Evolutionary conservation across 2,113 vertebrate species (phyloP).

Genomic region (Paratilapia polleni): DNA sequence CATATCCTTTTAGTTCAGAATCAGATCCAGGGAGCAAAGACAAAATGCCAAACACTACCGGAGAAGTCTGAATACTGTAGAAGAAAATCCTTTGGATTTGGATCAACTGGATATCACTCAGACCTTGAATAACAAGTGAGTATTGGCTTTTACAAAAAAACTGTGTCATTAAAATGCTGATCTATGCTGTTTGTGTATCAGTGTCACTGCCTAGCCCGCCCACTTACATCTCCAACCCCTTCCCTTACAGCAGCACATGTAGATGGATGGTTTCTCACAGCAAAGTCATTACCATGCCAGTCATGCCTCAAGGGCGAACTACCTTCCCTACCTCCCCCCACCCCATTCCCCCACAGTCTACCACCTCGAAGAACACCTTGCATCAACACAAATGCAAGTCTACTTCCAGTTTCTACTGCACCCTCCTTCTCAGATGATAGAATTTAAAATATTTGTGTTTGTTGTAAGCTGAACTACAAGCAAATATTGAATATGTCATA

Average conservation of each 20-base stretch:
- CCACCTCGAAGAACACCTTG: slow-evolving; percentile 25
- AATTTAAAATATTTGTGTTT: not conserved
- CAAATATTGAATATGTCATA: not conserved
- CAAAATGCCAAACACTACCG: slow-evolving; percentile 2
- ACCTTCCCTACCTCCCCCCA: not conserved
- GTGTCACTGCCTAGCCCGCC: not conserved
- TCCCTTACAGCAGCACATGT: slow-evolving; percentile 31
- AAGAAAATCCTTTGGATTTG: not conserved
- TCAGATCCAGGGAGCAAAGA: not conserved
- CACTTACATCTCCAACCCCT: not conserved
- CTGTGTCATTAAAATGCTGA: not conserved
- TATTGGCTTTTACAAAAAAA: slow-evolving; percentile 1
- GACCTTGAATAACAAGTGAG: slow-evolving; percentile 12
- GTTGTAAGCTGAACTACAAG: not conserved
- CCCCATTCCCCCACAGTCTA: slow-evolving; percentile 1
- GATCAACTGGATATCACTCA: not conserved
- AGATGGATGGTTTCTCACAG: slow-evolving; percentile 48
- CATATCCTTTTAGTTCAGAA: slow-evolving; percentile 3
- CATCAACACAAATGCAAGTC: slow-evolving; percentile 17
- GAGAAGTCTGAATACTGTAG: not conserved
- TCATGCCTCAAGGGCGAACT: slow-evolving; percentile 72
- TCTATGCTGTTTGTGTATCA: not conserved
- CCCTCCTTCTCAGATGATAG: not conserved
- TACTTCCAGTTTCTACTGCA: not conserved
- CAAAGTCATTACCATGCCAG: slow-evolving; percentile 60